A percentile compares a stretch with the other conserved stretches of the same genome.
phyloP scores from a whole-genome alignment of 2,113 vertebrate genomes.

The Tetrao urogallus region DNA sequence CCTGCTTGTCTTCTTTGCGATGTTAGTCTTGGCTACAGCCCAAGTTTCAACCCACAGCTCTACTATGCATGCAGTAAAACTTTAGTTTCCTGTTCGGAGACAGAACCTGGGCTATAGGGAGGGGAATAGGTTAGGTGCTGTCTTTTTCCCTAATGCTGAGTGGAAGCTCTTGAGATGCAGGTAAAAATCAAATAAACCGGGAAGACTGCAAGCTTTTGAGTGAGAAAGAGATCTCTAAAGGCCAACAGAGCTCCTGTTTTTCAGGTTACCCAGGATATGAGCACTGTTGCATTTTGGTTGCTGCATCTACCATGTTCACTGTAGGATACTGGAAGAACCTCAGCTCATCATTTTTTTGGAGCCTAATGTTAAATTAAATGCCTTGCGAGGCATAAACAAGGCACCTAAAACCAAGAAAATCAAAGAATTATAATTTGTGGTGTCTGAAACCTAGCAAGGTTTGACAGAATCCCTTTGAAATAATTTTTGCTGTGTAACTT shows the following conservation, averaged over 20 bases:
- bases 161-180: background rate
- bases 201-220: background rate
- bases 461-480: background rate
- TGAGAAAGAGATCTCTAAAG: background rate
- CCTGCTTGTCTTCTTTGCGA: background rate
- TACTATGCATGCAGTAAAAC: background rate
- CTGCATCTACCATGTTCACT: background rate
- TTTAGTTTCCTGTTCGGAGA: background rate
- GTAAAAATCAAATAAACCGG: background rate
- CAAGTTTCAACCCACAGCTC: background rate
- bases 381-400: background rate
- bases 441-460: background rate
- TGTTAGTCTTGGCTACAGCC: slow-evolving; percentile 12
- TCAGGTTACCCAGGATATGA: background rate
- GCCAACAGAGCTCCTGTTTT: background rate
- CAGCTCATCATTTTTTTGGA: background rate
- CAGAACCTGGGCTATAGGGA: background rate
- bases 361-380: background rate
- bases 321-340: background rate
- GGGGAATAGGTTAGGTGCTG: background rate
- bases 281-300: background rate
- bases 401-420: background rate
- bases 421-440: background rate
- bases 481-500: background rate
- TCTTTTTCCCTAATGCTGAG: background rate